Evolutionary conservation across 1,140 invertebrate species (phyloP).

Genomic region (Dinothrombium tinctorium): DNA sequence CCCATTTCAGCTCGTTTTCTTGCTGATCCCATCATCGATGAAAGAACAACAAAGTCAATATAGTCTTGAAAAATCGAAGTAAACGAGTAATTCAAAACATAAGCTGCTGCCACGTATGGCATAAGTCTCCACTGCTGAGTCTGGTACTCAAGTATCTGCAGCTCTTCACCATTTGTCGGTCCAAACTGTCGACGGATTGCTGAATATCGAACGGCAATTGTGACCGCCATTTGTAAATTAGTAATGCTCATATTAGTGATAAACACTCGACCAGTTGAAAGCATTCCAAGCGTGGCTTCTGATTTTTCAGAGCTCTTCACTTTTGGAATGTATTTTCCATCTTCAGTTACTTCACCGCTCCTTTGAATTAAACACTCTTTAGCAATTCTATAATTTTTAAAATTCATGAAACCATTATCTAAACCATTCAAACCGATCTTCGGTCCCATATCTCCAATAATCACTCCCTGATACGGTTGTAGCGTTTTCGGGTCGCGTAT

Average conservation of each 20-base stretch:
- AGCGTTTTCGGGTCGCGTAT: slow-evolving; percentile 50
- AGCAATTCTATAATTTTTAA: slow-evolving; percentile 60
- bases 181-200: slow-evolving; percentile 73
- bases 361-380: slow-evolving; percentile 55
- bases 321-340: slow-evolving; percentile 48
- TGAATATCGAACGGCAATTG: slow-evolving; percentile 70
- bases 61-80: slow-evolving; percentile 28
- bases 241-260: slow-evolving; percentile 37
- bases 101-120: slow-evolving; percentile 59
- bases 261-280: slow-evolving; percentile 55
- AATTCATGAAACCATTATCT: slow-evolving; percentile 72
- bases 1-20: slow-evolving; percentile 30
- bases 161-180: slow-evolving; percentile 31
- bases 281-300: slow-evolving; percentile 33
- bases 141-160: slow-evolving; percentile 70
- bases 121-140: slow-evolving; percentile 71
- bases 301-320: slow-evolving; percentile 11
- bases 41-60: slow-evolving; percentile 28
- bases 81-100: slow-evolving; percentile 46
- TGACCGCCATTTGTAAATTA: slow-evolving; percentile 41
- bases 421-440: slow-evolving; percentile 67
- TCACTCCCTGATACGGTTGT: slow-evolving; percentile 42
- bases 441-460: slow-evolving; percentile 62
- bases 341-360: slow-evolving; percentile 56
- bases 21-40: slow-evolving; percentile 22